Conservation (phyloP, 2,113 vertebrate genomes). For the Mugil cephalus region DNA sequence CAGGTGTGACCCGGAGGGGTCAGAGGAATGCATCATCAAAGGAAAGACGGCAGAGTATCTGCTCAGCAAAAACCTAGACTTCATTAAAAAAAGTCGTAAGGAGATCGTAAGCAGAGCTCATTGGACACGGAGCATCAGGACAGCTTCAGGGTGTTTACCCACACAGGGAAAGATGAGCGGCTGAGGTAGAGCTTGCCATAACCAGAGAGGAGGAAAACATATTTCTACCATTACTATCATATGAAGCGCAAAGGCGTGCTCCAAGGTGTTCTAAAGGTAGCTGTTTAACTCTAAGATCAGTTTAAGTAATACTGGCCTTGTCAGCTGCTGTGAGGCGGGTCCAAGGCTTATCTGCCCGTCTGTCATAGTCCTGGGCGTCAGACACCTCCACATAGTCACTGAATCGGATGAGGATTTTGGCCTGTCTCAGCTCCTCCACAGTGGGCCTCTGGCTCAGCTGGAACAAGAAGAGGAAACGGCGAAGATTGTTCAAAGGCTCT, state of each 20-base stretch:
- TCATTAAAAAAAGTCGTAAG: constrained; percentile 71
- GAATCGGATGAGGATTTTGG: constrained; percentile 98
- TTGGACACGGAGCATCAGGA: constrained; percentile 48
- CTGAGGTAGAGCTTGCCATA: constrained; percentile 39
- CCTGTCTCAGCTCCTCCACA: constrained; percentile 94
- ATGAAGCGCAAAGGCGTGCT: background rate
- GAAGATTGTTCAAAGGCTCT: too few species aligned
- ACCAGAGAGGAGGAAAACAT: constrained; percentile 38
- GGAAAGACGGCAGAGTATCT: constrained; percentile 13
- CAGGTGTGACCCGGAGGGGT: constrained; percentile 61
- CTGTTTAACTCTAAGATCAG: constrained; percentile 16
- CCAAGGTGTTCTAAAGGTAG: background rate
- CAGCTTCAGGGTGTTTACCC: constrained; percentile 48
- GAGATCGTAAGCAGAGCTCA: constrained; percentile 11
- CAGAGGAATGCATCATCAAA: constrained; percentile 15
- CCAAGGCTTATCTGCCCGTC: constrained; percentile 97
- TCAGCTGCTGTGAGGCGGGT: constrained; percentile 97
- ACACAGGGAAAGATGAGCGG: constrained; percentile 39
- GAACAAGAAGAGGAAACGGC: constrained; percentile 19
- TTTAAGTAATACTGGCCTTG: constrained; percentile 86
- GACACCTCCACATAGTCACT: constrained; percentile 98
- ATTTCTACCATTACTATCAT: constrained; percentile 4
- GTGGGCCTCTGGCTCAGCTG: constrained; percentile 98
- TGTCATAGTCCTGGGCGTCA: constrained; percentile 96
- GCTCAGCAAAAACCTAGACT: constrained; percentile 29